Base-by-base conservation (phyloP, 2,888 invertebrate genomes). In the Bibio marci region DNA sequence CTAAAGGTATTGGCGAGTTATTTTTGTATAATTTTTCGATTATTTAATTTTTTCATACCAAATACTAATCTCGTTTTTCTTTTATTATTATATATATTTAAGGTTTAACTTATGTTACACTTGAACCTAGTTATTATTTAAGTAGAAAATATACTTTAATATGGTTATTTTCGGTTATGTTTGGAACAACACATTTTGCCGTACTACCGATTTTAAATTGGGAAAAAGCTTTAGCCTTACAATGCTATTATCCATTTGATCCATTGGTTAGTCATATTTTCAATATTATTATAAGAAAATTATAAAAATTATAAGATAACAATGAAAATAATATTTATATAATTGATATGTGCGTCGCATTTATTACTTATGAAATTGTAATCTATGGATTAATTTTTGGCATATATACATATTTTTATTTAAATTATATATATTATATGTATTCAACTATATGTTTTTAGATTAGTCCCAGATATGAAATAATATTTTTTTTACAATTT, bases 191-290 rank as follows among this genome's bases (percentile, higher is more conserved):
- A n/a, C 47, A 46, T 26, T 57, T 54, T 52, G 53, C 51, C 2
- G 35, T 46, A 2, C 32, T 52, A 13, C 59, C 56, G 4, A 42
- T 57, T 27, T 47, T 47, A 3, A 47, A 51, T 26, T 42, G 49
- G 8, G 51, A 52, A 38, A 46, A 46, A 3, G 52, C 49, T 39
- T 45, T 59, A 15, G 57, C 59, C 1, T 37, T 59, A 26, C 39
- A 46, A 33, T 54, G 56, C 39, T 56, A 54, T 52, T 58, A 59
- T 52, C 59, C 58, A 7, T 50, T 58, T 18, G 51, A 58, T 44
- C 52, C 50, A 39, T 51, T 48, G 22, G 55, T 53, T 41, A 37
- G 40, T 30, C 3, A 19, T n/a, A 11, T 22, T 31, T 12, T 14
- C 5, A 32, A 15, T 22, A n/a, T n/a, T n/a, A n/a, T n/a, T n/a